Evolutionary conservation across 2,888 invertebrate genomes (phyloP).

Genomic region (Acanthosoma haemorrhoidale): DNA sequence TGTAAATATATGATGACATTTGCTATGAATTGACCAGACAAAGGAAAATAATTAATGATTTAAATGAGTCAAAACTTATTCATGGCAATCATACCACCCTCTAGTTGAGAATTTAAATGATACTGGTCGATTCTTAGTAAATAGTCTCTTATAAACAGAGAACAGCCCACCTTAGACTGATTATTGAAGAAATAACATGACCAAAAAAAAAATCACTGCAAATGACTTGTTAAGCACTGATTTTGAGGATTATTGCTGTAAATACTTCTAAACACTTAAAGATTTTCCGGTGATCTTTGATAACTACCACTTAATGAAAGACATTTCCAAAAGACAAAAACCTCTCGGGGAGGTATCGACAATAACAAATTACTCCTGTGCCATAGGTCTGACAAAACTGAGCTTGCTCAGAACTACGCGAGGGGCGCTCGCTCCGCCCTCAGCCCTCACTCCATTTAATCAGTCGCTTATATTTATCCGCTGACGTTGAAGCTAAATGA

Average conservation of each 20-base stretch:
- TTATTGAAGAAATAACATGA: neutral
- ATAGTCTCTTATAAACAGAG: too few relatives aligned
- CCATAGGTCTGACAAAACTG: neutral
- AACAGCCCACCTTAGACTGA: neutral
- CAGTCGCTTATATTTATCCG: neutral
- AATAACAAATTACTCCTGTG: neutral
- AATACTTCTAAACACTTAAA: neutral
- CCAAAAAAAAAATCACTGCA: neutral
- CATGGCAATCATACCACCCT: neutral
- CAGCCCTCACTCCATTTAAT: neutral
- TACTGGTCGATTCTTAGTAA: too few relatives aligned
- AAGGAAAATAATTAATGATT: neutral
- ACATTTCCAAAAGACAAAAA: neutral
- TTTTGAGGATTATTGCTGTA: neutral
- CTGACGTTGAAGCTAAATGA: neutral
- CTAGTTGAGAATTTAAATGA: neutral
- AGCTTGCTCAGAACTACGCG: neutral
- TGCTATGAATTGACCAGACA: neutral
- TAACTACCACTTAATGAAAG: neutral
- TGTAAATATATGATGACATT: too few relatives aligned
- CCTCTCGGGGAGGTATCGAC: neutral
- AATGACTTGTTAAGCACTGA: neutral
- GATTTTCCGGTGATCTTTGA: neutral
- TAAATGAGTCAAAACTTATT: neutral
- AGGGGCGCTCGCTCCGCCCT: neutral